phyloP scores from a whole-genome alignment of 1,140 invertebrate genomes.

The Sinella curviseta region DNA sequence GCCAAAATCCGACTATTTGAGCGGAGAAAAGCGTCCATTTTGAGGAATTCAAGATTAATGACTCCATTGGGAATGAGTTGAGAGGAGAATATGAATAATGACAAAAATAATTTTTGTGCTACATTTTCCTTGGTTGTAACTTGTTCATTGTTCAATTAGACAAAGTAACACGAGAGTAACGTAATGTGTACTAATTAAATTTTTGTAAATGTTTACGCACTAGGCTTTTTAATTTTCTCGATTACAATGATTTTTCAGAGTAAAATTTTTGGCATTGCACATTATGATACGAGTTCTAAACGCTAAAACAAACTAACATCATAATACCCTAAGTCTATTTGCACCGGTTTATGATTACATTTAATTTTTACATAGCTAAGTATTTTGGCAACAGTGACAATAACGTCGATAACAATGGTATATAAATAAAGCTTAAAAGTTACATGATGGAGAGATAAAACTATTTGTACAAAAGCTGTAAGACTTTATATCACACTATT shows the following conservation, averaged over 20 bases:
- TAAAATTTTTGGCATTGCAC: background rate
- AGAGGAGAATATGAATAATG: no score
- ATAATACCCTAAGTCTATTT: background rate
- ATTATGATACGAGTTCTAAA: background rate
- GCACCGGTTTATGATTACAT: no score
- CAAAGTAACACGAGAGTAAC: no score
- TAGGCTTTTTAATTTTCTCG: no score
- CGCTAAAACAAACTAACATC: background rate
- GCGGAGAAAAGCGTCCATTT: background rate
- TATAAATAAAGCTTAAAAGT: background rate
- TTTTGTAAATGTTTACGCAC: no score
- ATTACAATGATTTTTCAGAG: background rate
- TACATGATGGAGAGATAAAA: no score
- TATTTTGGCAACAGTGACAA: background rate
- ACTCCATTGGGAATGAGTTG: background rate
- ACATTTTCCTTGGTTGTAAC: no score
- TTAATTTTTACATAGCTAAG: background rate
- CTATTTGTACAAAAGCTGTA: background rate
- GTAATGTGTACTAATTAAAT: no score
- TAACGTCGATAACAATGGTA: background rate
- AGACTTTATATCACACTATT: no score
- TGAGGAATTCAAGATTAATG: background rate
- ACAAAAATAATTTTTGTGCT: no score
- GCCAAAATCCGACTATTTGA: background rate
- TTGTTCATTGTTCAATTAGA: no score